Conservation (phyloP, 2,113 vertebrate species). For the Xenus cinereus region DNA sequence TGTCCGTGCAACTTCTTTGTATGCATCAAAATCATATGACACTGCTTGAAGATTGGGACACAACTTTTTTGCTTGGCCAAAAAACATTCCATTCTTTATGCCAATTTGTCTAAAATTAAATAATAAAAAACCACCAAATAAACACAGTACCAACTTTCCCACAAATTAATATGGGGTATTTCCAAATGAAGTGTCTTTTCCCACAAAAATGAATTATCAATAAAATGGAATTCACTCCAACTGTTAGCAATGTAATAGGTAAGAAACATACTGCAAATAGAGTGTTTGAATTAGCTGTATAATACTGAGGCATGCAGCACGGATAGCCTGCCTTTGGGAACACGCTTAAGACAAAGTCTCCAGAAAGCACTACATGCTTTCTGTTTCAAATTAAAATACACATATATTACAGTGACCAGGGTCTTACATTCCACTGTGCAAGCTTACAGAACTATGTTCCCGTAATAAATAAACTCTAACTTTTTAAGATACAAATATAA, state of each 20-base stretch:
- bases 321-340: neutral
- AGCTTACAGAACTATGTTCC: neutral
- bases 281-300: neutral
- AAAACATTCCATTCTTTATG: conserved; percentile 97
- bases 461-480: neutral
- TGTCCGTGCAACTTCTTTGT: conserved; percentile 89
- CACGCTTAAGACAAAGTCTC: neutral
- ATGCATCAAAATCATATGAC: conserved; percentile 92
- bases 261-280: neutral
- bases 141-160: neutral
- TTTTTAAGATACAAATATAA: neutral
- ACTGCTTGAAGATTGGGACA: conserved; percentile 91
- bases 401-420: neutral
- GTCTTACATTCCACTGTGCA: neutral
- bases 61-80: conserved; percentile 92
- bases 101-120: conserved; percentile 83
- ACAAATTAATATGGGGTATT: neutral
- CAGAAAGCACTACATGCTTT: neutral
- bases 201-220: neutral
- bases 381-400: neutral
- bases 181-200: conserved; percentile 53
- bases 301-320: neutral
- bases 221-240: neutral
- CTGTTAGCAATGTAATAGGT: neutral
- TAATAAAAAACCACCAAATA: neutral